Base-by-base conservation (phyloP, 2,797 vertebrate species). In the Pseudomugil tenellus region DNA sequence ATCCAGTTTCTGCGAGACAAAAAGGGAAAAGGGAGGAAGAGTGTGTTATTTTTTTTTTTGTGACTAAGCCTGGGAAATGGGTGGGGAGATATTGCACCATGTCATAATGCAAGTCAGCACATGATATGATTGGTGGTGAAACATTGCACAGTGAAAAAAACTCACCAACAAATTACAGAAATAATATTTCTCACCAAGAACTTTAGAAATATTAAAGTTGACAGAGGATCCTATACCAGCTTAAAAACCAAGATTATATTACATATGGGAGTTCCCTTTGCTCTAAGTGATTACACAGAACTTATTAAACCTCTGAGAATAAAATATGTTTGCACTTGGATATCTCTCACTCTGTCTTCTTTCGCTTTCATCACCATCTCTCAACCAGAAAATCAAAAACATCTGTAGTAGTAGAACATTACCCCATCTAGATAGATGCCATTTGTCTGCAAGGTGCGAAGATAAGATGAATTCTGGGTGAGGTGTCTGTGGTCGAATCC, bases 1-100 rank as follows among this genome's bases (percentile, higher is more conserved):
- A 35, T 79, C 81, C 81, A 97, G 86, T 80, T 96, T 97, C 96
- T 97, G 92, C 56, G 74, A 67, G 53, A 69, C 34, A 31, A 48
- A 52, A 59, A 13, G 1, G 25, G 39, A 58, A 41, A 34, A 23
- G 14, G 64, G 37, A 69, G 43, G 41, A 53, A 74, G 51, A n/a
- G n/a, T n/a, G n/a, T n/a, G n/a, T n/a, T 2, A 3, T 26, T 61
- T 88, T 85, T 83, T 79, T 67, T 43, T 52, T 37, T 9, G 26
- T 14, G 68, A 72, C 35, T 48, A 4, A 55, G 21, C n/a, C 66
- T 46, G 56, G 29, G 29, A 6, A 48, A 75, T 61, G 32, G 21
- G 43, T 73, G 34, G 31, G 3, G 41, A 78, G 70, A 80, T 69
- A 69, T 58, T 25, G 12, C 37, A 25, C 59, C 16, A 14, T 41